Base-by-base conservation (phyloP, 2,113 vertebrate species). In the Haemorhous mexicanus region DNA sequence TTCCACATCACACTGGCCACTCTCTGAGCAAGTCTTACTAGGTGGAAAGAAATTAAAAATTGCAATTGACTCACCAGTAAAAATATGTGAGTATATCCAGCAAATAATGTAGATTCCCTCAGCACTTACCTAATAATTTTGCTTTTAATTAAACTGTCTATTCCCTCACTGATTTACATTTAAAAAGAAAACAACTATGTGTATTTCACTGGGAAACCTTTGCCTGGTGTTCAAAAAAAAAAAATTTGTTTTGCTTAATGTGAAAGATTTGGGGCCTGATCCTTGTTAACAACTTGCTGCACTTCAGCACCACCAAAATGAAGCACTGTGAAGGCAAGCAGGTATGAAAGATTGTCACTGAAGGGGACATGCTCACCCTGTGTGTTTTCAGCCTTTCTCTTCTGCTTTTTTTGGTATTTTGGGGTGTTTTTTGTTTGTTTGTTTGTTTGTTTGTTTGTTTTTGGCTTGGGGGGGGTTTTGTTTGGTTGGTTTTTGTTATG, bases 101-200 rank as follows among this genome's bases (percentile, higher is more conserved):
- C 58, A 90, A 96, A 96, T 92, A 95, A 96, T 91, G 81, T 73
- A 88, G 85, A 89, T 77, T 96, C 91, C 91, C 90, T 92, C 67
- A 90, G 83, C 90, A 96, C 75, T 91, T 95, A 85, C 76, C 88
- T 93, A 95, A 97, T 97, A 95, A 96, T 96, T 96, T 96, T 87
- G 47, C 87, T 96, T 97, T 95, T 97, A 96, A 97, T 97, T 96
- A 96, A 96, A 96, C 79, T 96, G 94, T 95, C 90, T 91, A 58
- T 93, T 95, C 78, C 70, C 1, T 44, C 70, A 86, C 86, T 97
- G 94, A 95, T 90, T 94, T 96, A 95, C 94, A 95, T 97, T 95
- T 96, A 55, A 94, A 95, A 97, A 96, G 93, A 97, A 97, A 97
- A 90, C 90, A 93, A 64, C 78, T 86, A 53, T 82, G 68, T 84